These are phyloP conservation scores for Pristiophorus japonicus DNA, from an alignment of 2,113 vertebrate species.

Conservation along the genomic window DNA sequence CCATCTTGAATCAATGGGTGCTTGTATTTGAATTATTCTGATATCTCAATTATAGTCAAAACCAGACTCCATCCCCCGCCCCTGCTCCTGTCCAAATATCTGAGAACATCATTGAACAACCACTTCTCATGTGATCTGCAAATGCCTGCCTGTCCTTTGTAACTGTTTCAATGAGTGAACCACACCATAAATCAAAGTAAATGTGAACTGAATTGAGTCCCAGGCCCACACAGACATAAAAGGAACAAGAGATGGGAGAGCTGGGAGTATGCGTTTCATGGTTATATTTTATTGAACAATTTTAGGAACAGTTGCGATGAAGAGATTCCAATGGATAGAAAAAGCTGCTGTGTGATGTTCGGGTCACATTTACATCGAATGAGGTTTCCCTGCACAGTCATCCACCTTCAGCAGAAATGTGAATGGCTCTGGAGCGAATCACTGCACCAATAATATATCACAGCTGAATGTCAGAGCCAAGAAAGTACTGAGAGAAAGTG, in stretches of 20 bases:
- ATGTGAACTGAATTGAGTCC: background rate
- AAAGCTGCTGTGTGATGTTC: background rate
- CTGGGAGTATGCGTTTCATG: background rate
- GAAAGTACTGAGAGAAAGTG: background rate
- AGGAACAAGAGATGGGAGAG: background rate
- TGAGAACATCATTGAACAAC: background rate
- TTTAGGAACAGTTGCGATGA: background rate
- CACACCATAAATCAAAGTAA: background rate
- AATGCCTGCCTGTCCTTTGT: background rate
- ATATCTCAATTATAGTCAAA: background rate
- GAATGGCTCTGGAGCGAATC: background rate
- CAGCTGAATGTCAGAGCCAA: background rate
- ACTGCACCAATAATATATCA: background rate
- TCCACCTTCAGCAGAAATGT: background rate
- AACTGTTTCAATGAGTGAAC: background rate
- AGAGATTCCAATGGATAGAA: background rate
- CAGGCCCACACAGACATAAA: background rate
- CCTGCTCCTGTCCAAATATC: background rate
- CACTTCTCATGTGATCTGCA: background rate
- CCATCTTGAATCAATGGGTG: background rate
- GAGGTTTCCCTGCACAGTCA: background rate
- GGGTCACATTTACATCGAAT: background rate
- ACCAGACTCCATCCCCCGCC: background rate
- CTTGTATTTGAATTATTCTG: background rate
- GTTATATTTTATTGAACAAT: background rate